Evolutionary conservation across 2,888 invertebrate genomes (phyloP), one percentile per base, ranked within the genome.

Genomic region (Archips crataeganus): DNA sequence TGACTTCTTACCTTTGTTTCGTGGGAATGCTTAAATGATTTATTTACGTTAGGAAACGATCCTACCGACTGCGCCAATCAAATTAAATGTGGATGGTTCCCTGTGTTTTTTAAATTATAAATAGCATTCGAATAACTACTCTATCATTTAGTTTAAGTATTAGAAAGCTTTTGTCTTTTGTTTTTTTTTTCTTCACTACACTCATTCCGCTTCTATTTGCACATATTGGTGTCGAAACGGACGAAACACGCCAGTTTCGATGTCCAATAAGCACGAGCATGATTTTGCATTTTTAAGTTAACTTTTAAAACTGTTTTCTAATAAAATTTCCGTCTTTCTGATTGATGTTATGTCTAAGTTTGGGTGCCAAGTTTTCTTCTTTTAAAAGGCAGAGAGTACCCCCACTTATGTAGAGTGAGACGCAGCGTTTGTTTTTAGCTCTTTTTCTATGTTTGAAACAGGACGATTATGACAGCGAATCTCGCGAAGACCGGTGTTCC

Each of bases 131-230:
- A 51, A 36, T 3, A 64, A 66, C 79, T 76, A 64, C 74, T 70
- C 57, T 75, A 75, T 62, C 75, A 59, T 75, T 75, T 77, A 72
- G 77, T 79, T 78, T 77, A 45, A 77, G 79, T 78, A 72, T 80
- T 84, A 85, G 85, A 79, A 79, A 85, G 91, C 91, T 92, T 92
- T 82, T 88, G 89, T 90, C 85, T 90, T 85, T 82, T 83, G 77
- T 85, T 80, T 85, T 81, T 85, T 81, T 81, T 80, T 75, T 80
- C 77, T 79, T 72, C 77, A 77, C 75, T 76, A 75, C 73, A 78
- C 77, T 78, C 77, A 78, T 73, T 75, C 75, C 64, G 77, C 74
- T 75, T 73, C 71, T 76, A 68, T 65, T 69, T 67, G 45, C 39
- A 75, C 68, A 74, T 72, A 59, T 74, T 61, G 74, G 13, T 51